Evolutionary conservation across 1,140 invertebrate species (phyloP), one percentile per base, ranked within the genome.

Genomic region (Colletes latitarsis): DNA sequence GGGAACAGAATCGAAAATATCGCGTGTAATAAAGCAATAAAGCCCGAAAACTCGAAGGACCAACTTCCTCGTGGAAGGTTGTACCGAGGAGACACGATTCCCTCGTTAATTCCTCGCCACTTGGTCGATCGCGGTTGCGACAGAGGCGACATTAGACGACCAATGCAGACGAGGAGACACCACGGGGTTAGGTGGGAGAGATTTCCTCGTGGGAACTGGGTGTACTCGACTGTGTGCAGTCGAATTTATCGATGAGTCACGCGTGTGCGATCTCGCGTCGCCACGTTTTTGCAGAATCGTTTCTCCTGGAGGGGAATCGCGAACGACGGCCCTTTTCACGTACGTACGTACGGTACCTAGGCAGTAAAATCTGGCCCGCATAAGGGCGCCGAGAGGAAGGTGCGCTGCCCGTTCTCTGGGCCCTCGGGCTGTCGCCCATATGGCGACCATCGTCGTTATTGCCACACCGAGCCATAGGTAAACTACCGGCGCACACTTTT

Each of bases 381-480:
- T 90, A 86, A 89, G 87, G 88, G 88, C 81, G 79, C 74, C 12
- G 77, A 71, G 86, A 83, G 72, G 86, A 89, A 92, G 90, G 89
- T 92, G 88, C 69, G 88, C 87, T 30, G 83, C 67, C 4, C 8
- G 64, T 52, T 84, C 75, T 74, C 58, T 82, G 89, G 88, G 85
- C 92, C 92, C 88, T 83, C 84, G 82, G 91, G 85, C 89, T 91
- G 91, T 84, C 76, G 90, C 90, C 92, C 92, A 93, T 93, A 92
- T 93, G 92, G 92, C 91, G 91, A 91, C 83, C 89, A 90, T 87
- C 82, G 89, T 86, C 81, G 89, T 88, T 84, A 70, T 71, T 82
- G 73, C 73, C 64, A n/a, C 41, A 58, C 80, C 77, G 86, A 83
- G 82, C 88, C 88, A 90, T 89, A 92, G 91, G 91, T 92, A 91